Base-by-base conservation (phyloP, 2,113 vertebrate species). In the Psittacus erithacus region DNA sequence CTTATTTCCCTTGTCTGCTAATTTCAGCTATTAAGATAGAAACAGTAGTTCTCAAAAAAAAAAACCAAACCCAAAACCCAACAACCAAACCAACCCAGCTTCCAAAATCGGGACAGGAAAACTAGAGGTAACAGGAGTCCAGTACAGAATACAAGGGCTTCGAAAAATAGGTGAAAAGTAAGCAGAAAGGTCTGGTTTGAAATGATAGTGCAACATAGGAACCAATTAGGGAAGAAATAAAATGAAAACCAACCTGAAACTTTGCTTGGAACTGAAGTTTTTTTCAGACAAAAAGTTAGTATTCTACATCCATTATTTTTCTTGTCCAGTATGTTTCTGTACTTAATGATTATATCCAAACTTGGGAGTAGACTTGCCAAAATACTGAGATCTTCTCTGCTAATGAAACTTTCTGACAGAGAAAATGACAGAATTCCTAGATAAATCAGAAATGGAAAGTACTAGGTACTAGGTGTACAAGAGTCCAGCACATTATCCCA, bases 321-420 rank as follows among this genome's bases (percentile, higher is more conserved):
- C 55, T 70, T 75, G 38, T 75, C 60, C 69, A 81, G 8, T 44
- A 73, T 62, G 38, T 75, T 90, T 78, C 69, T 75, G 39, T 63
- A 81, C n/a, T 93, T 87, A 75, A 33, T 33, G 88, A 86, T 77
- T 92, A 88, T 55, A 92, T 77, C 76, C 86, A 84, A 80, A 90
- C 88, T 11, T 59, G 18, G 19, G 18, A 86, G 43, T 6, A 86
- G 46, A 49, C 25, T 59, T 87, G 83, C 67, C 81, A 94, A 92
- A 94, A 82, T 85, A 90, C 33, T 86, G 23, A 78, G 9, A 90
- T 74, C 70, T 85, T 95, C 55, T 65, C 71, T 91, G 41, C 78
- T 91, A 97, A 92, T 73, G 47, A 95, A 67, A 73, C 57, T 76
- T 92, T 65, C 89, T 92, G 86, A 79, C 78, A 89, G 62, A 85